Evolutionary conservation across 2,113 vertebrate species (phyloP).

Genomic region (Paradoxurus hermaphroditus): DNA sequence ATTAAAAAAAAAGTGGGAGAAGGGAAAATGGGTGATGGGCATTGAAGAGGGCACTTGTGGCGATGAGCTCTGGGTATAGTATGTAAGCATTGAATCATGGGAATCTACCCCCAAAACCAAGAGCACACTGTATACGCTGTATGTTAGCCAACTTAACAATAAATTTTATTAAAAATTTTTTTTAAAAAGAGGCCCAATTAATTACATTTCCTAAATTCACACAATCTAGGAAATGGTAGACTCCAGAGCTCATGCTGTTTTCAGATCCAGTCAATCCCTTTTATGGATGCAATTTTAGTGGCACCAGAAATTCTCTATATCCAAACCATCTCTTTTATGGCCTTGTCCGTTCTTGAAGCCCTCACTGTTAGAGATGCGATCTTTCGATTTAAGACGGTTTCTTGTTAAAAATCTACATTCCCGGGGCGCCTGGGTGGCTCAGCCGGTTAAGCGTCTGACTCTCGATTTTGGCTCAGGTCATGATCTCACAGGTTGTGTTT

Average conservation of each 20-base stretch:
- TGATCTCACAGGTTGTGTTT: no score
- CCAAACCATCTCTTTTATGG: not conserved
- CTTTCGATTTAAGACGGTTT: not conserved
- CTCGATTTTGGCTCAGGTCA: no score
- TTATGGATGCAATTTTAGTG: not conserved
- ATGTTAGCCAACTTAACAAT: no score
- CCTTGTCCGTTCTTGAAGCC: not conserved
- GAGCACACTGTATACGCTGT: no score
- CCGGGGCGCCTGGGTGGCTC: no score
- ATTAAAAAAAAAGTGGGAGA: not conserved
- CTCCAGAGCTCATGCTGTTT: not conserved
- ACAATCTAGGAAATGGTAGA: not conserved
- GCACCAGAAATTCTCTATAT: not conserved
- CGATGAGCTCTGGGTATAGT: no score
- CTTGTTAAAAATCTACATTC: not conserved
- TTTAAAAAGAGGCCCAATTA: not conserved
- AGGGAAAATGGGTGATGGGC: no score
- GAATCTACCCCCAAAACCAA: no score
- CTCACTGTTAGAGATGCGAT: not conserved
- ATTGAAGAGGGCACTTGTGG: no score
- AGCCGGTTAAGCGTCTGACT: no score
- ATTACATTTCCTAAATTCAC: not conserved
- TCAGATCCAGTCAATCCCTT: not conserved
- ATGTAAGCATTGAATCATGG: no score
- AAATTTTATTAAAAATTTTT: no score